phyloP scores from a whole-genome alignment of 2,888 invertebrate species.

The Sesia bembeciformis region DNA sequence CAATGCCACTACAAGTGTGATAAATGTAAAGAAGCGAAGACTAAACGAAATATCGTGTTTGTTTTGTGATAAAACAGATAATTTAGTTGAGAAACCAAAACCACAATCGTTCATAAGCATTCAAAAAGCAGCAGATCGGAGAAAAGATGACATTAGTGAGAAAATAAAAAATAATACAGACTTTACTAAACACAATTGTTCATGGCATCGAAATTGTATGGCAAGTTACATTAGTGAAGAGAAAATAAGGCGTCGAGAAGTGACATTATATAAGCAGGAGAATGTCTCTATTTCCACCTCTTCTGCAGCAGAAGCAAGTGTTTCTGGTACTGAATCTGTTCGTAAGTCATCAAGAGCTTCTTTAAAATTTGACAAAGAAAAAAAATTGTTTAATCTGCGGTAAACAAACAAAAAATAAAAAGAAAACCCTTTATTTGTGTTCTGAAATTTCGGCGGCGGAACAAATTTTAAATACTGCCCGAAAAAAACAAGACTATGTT shows the following conservation, averaged over 20 bases:
- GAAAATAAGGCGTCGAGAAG: conserved; percentile 2
- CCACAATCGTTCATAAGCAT: background rate
- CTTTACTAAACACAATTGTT: background rate
- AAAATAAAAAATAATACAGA: background rate
- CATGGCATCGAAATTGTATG: background rate
- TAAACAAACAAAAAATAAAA: conserved; percentile 9
- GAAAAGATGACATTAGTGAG: background rate
- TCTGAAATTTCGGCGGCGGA: conserved; percentile 16
- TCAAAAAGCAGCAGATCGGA: background rate
- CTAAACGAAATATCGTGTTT: background rate
- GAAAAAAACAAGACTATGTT: conserved; percentile 14
- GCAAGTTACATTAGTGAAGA: conserved; percentile 1
- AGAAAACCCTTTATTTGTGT: conserved; percentile 9
- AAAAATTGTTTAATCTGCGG: conserved; percentile 12
- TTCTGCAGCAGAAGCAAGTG: background rate
- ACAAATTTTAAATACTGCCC: conserved; percentile 10
- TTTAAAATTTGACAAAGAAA: conserved; percentile 4
- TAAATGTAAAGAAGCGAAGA: background rate
- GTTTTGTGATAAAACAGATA: background rate
- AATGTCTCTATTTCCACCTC: background rate
- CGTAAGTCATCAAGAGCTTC: background rate
- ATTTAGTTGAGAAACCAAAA: background rate
- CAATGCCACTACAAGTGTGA: background rate
- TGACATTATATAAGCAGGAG: background rate
- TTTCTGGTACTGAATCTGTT: background rate